These are phyloP conservation scores for Malachius bipustulatus DNA, from an alignment of 2,888 invertebrate species.

Conservation along the genomic window DNA sequence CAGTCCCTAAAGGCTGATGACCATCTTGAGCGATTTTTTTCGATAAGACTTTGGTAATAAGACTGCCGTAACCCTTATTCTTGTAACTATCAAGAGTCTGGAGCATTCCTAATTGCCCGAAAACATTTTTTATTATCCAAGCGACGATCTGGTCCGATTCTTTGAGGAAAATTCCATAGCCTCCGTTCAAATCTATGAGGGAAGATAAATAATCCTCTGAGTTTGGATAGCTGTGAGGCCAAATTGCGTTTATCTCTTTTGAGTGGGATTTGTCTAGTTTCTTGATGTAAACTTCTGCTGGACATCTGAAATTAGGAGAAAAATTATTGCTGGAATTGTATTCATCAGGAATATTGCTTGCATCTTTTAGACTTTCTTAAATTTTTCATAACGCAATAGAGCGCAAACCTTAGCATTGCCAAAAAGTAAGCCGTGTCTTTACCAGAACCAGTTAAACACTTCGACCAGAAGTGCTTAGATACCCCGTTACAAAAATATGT, in stretches of 20 bases:
- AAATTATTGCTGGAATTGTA: too few relatives aligned
- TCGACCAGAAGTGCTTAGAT: too few relatives aligned
- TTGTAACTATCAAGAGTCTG: conserved; percentile 31
- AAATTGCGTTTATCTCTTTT: conserved; percentile 16
- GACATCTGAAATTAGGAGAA: too few relatives aligned
- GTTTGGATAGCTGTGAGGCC: conserved; percentile 29
- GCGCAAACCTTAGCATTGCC: too few relatives aligned
- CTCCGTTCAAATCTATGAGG: conserved; percentile 30
- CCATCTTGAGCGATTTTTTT: conserved; percentile 30
- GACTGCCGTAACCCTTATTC: conserved; percentile 32
- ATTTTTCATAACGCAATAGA: too few relatives aligned
- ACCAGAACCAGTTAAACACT: too few relatives aligned
- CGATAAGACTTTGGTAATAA: conserved; percentile 28
- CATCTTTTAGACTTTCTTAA: too few relatives aligned
- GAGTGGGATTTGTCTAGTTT: not conserved
- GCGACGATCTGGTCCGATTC: conserved; percentile 28
- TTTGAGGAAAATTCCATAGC: conserved; percentile 33
- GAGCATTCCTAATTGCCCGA: conserved; percentile 29
- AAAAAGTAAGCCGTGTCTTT: too few relatives aligned
- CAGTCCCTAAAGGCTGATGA: conserved; percentile 25
- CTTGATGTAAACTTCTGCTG: not conserved
- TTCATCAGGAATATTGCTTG: too few relatives aligned
- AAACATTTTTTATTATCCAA: conserved; percentile 32
- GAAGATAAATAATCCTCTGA: conserved; percentile 26
- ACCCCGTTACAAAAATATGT: too few relatives aligned